Conservation (phyloP, 2,888 invertebrate genomes). For the Clitarchus hookeri region DNA sequence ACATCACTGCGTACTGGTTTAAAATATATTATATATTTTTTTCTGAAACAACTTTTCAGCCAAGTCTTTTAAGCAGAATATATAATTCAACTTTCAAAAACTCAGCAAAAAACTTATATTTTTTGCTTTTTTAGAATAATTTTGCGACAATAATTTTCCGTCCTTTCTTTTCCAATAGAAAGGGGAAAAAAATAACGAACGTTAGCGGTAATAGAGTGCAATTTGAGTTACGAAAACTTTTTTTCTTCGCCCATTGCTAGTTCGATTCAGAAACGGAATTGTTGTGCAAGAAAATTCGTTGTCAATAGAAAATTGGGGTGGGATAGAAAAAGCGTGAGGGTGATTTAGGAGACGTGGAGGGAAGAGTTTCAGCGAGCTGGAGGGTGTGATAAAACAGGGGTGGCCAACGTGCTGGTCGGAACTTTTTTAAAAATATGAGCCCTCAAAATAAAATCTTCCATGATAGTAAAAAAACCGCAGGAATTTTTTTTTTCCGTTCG, state of each 20-base stretch:
- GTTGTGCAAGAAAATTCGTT: slow-evolving; percentile 9
- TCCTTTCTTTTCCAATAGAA: neutral
- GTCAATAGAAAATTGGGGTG: neutral
- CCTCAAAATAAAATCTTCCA: neutral
- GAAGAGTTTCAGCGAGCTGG: neutral
- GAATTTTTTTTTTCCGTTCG: too few relatives aligned
- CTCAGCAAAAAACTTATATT: too few relatives aligned
- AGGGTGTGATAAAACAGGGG: slow-evolving; percentile 14
- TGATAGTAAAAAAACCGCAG: too few relatives aligned
- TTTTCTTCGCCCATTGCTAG: neutral
- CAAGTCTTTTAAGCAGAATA: too few relatives aligned
- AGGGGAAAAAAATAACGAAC: neutral
- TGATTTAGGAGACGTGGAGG: neutral
- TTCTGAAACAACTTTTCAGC: too few relatives aligned
- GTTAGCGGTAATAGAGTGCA: neutral
- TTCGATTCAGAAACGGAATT: neutral
- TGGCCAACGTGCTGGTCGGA: neutral
- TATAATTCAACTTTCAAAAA: too few relatives aligned
- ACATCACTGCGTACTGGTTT: too few relatives aligned
- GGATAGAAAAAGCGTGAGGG: neutral
- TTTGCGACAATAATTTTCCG: too few relatives aligned
- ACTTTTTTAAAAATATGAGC: neutral
- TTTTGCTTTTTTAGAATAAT: too few relatives aligned
- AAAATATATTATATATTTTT: too few relatives aligned
- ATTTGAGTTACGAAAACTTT: neutral